Evolutionary conservation across 2,113 vertebrate genomes (phyloP).

Genomic region (Dicentrarchus labrax): DNA sequence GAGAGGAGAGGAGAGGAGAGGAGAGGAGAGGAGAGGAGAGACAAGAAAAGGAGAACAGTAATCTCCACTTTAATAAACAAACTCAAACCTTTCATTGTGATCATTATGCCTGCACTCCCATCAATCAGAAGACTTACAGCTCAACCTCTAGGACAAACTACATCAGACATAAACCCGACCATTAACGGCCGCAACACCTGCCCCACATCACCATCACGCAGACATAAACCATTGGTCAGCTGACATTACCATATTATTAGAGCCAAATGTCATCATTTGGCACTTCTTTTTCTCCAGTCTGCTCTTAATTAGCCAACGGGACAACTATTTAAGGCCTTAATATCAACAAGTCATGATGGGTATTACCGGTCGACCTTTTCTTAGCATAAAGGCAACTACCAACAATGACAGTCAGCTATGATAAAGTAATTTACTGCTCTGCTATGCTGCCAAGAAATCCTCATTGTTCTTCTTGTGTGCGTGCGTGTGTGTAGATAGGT

Average conservation of each 20-base stretch:
- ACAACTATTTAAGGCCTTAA: slow-evolving; percentile 18
- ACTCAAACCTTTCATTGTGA: slow-evolving; percentile 57
- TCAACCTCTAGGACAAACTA: slow-evolving; percentile 51
- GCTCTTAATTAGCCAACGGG: slow-evolving; percentile 25
- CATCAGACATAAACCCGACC: slow-evolving; percentile 60
- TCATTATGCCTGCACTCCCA: slow-evolving; percentile 42
- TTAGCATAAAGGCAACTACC: not conserved
- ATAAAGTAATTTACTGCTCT: not conserved
- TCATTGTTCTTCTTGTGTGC: not conserved
- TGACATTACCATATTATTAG: slow-evolving; percentile 18
- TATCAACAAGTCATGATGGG: slow-evolving; percentile 30
- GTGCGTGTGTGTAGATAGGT: too few relatives aligned
- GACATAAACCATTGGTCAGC: slow-evolving; percentile 29
- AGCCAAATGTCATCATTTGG: slow-evolving; percentile 29
- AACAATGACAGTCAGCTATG: not conserved
- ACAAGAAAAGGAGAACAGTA: slow-evolving; percentile 10
- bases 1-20: slow-evolving; percentile 28
- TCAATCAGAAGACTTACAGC: slow-evolving; percentile 56
- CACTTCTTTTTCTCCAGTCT: slow-evolving; percentile 17
- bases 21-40: not conserved
- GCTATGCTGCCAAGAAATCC: not conserved
- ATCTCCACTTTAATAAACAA: slow-evolving; percentile 53
- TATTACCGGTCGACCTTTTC: slow-evolving; percentile 10
- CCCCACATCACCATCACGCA: slow-evolving; percentile 48
- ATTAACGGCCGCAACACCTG: slow-evolving; percentile 63